phyloP scores from a whole-genome alignment of 2,888 invertebrate genomes.

The Drosophila subsilvestris region DNA sequence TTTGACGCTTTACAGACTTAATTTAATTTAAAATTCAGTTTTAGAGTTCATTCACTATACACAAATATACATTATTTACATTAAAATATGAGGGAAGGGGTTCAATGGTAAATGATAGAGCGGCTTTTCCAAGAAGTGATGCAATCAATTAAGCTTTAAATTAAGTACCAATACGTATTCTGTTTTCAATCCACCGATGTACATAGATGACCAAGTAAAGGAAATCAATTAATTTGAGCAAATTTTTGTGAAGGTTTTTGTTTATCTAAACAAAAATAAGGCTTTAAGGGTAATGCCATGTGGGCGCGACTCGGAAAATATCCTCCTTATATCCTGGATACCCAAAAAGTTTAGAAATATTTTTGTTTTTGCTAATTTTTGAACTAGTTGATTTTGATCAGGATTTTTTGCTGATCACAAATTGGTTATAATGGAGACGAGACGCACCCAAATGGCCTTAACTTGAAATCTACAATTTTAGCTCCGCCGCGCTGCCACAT shows the following conservation, averaged over 20 bases:
- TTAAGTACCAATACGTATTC: slow-evolving; percentile 51
- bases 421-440: too few species aligned
- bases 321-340: too few species aligned
- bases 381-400: neutral
- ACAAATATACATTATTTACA: slow-evolving; percentile 82
- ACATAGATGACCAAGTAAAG: slow-evolving; percentile 33
- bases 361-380: neutral
- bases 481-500: slow-evolving; percentile 31
- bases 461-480: neutral
- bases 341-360: neutral
- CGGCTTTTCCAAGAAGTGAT: slow-evolving; percentile 34
- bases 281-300: slow-evolving; percentile 24
- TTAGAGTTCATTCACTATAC: slow-evolving; percentile 64
- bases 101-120: slow-evolving; percentile 57
- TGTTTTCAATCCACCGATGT: slow-evolving; percentile 41
- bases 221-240: slow-evolving; percentile 69
- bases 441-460: neutral
- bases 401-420: neutral
- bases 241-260: slow-evolving; percentile 44
- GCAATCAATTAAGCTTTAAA: slow-evolving; percentile 37
- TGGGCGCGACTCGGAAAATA: neutral
- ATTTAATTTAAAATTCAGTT: slow-evolving; percentile 75
- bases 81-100: slow-evolving; percentile 55
- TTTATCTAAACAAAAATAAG: slow-evolving; percentile 21
- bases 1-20: slow-evolving; percentile 76